These are phyloP conservation scores for Falco naumanni DNA, from an alignment of 2,797 vertebrate genomes.

Conservation along the genomic window DNA sequence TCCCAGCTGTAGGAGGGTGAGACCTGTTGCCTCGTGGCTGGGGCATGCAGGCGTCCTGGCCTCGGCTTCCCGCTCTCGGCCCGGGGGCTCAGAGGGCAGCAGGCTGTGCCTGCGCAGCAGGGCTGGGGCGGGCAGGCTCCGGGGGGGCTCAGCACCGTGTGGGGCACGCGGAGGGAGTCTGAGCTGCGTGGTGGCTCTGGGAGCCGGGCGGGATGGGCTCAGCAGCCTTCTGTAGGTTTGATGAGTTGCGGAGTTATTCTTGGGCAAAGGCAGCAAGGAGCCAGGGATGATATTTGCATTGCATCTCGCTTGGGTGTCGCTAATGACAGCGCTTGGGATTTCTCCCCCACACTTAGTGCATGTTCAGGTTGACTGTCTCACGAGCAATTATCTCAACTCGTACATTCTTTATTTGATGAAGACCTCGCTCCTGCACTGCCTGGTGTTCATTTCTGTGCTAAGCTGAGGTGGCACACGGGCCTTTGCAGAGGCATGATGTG, in stretches of 20 bases:
- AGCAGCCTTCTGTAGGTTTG: background rate
- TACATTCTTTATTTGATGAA: rapidly evolving
- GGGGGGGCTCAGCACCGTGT: rapidly evolving
- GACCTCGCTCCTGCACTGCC: background rate
- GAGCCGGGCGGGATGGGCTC: background rate
- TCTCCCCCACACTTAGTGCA: background rate
- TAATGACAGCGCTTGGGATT: background rate
- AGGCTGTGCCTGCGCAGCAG: background rate
- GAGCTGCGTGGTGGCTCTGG: background rate
- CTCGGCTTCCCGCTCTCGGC: background rate
- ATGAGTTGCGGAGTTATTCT: background rate
- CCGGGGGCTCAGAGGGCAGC: background rate
- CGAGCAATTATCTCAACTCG: rapidly evolving
- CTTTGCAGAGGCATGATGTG: no score
- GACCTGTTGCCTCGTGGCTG: background rate
- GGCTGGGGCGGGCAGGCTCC: background rate
- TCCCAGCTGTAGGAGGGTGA: background rate
- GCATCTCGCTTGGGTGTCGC: background rate
- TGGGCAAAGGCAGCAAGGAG: background rate
- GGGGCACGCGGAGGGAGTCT: background rate
- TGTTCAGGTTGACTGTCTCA: background rate
- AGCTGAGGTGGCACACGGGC: background rate
- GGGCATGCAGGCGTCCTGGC: background rate
- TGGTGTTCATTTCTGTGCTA: rapidly evolving
- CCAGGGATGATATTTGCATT: background rate